phyloP scores from a whole-genome alignment of 2,113 vertebrate species.

The Myocastor coypus region DNA sequence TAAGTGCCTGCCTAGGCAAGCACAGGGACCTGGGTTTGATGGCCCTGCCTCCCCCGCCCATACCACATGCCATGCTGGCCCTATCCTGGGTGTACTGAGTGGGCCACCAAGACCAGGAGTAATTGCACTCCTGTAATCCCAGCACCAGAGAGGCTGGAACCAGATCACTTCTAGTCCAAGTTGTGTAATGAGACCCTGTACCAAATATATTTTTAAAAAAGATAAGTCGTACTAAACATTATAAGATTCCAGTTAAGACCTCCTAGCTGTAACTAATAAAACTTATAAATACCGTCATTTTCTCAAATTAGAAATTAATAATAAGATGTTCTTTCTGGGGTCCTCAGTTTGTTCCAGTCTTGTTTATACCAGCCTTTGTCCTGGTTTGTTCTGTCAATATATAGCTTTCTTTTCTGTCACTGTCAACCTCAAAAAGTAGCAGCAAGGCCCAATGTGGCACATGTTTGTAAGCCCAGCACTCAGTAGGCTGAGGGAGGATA shows the following conservation, averaged over 20 bases:
- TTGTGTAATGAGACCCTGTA: no score
- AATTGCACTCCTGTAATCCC: no score
- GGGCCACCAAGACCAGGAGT: no score
- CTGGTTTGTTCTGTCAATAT: background rate
- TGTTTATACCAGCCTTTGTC: background rate
- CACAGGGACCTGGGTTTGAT: no score
- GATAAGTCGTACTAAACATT: constrained; percentile 22
- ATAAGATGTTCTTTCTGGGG: constrained; percentile 21
- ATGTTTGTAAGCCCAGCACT: background rate
- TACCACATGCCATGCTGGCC: no score
- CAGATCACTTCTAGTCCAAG: no score
- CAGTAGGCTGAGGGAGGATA: background rate
- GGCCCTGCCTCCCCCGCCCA: no score
- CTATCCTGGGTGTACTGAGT: no score
- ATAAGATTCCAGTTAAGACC: constrained; percentile 41
- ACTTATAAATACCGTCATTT: constrained; percentile 15
- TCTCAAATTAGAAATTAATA: constrained; percentile 43
- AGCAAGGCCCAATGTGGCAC: background rate
- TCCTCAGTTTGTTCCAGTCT: background rate
- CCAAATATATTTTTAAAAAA: no score
- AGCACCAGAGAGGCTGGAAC: no score
- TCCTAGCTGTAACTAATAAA: constrained; percentile 49
- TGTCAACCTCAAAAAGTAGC: background rate
- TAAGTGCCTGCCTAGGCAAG: no score
- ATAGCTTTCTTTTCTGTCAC: background rate